Percentiles rank a stretch among this genome's conserved stretches.
phyloP scores from a whole-genome alignment of 2,113 vertebrate species.

The Panthera tigris region DNA sequence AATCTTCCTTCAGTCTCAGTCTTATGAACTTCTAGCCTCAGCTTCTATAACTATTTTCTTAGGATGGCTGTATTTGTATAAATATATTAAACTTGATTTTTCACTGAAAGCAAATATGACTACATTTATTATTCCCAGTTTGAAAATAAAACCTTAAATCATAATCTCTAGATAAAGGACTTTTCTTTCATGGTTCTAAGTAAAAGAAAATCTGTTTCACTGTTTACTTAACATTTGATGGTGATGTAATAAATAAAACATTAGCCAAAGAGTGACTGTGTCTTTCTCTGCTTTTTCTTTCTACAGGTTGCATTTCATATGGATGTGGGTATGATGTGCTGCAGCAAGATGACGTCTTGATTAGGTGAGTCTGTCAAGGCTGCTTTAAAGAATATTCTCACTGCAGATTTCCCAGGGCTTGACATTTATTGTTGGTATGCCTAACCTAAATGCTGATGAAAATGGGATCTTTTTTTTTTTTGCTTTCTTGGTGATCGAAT shows the following conservation, averaged over 20 bases:
- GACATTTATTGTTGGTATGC: neutral
- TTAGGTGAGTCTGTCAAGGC: neutral
- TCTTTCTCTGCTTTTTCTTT: neutral
- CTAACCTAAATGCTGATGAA: neutral
- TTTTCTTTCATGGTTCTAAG: neutral
- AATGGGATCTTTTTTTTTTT: neutral
- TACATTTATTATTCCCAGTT: constrained; percentile 22
- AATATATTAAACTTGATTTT: constrained; percentile 29
- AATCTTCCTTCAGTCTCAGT: constrained; percentile 39
- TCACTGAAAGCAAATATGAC: constrained; percentile 56
- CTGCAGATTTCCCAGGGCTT: neutral
- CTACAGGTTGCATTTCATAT: neutral
- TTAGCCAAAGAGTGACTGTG: neutral
- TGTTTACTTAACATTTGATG: constrained; percentile 60
- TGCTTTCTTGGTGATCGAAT: neutral
- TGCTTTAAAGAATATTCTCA: neutral
- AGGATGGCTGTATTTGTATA: constrained; percentile 42
- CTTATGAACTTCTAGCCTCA: constrained; percentile 9
- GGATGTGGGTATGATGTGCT: neutral
- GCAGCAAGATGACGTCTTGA: neutral
- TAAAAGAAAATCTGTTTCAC: constrained; percentile 46
- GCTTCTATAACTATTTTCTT: constrained; percentile 46
- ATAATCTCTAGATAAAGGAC: constrained; percentile 46
- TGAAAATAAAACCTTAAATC: constrained; percentile 52
- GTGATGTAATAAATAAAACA: constrained; percentile 25